phyloP scores from a whole-genome alignment of 2,797 vertebrate species.

The Podargus strigoides region DNA sequence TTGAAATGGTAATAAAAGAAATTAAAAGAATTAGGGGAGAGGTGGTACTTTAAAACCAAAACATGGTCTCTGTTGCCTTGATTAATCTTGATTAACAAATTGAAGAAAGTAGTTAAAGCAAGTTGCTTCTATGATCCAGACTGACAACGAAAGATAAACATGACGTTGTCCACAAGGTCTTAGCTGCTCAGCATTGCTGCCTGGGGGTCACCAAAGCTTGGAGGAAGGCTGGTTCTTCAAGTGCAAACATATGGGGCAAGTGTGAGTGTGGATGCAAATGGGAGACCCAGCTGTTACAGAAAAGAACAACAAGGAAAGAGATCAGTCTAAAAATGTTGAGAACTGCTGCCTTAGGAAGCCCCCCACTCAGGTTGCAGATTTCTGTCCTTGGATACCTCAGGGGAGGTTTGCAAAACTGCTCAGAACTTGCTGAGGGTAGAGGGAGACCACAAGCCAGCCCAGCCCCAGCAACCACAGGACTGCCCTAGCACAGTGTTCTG shows the following conservation, averaged over 20 bases:
- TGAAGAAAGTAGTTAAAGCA: not conserved
- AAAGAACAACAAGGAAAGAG: not conserved
- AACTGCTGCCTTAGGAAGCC: not conserved
- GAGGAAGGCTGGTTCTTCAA: not conserved
- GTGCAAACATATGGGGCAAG: not conserved
- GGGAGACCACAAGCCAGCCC: not conserved
- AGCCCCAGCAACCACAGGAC: not conserved
- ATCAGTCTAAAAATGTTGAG: not conserved
- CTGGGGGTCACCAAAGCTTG: not conserved
- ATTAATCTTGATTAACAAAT: not conserved
- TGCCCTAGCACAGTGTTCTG: not conserved
- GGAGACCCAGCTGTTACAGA: not conserved
- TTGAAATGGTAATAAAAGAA: not conserved
- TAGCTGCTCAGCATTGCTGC: not conserved
- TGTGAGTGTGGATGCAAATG: not conserved
- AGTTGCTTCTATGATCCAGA: not conserved
- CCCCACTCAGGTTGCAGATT: not conserved
- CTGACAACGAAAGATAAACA: not conserved
- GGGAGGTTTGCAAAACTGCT: not conserved
- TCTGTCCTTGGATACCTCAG: not conserved
- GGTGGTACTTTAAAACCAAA: not conserved
- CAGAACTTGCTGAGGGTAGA: not conserved
- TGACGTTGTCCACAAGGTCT: not conserved
- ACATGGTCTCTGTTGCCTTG: not conserved
- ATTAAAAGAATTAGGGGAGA: not conserved